phyloP scores from a whole-genome alignment of 2,888 invertebrate species.

The Osmoderma eremita region DNA sequence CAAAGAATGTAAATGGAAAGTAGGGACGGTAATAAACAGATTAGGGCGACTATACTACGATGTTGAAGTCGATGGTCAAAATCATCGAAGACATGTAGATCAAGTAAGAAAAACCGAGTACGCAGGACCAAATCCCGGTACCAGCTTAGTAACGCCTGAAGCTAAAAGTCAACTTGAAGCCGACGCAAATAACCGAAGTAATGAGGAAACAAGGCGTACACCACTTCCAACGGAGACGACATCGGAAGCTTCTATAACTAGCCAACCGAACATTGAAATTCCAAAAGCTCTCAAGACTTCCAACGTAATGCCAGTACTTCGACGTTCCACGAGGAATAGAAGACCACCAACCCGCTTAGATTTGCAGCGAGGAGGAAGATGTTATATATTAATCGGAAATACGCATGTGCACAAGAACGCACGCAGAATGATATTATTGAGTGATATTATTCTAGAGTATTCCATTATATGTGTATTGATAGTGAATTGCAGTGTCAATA shows the following conservation, averaged over 20 bases:
- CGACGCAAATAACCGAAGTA: too few relatives aligned
- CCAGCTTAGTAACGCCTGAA: not conserved
- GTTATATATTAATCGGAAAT: not conserved
- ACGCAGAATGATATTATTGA: too few relatives aligned
- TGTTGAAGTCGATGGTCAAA: not conserved
- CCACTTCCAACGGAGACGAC: too few relatives aligned
- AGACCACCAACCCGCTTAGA: not conserved
- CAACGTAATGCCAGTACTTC: not conserved
- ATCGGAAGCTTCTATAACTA: not conserved
- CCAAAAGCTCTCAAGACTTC: not conserved
- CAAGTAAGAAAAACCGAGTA: not conserved
- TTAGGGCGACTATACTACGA: not conserved
- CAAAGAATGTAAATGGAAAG: not conserved
- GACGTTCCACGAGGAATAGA: not conserved
- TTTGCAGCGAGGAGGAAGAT: not conserved
- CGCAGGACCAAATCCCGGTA: not conserved
- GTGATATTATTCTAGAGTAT: too few relatives aligned
- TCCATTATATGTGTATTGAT: too few relatives aligned
- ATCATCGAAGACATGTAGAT: not conserved
- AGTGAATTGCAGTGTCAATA: too few relatives aligned
- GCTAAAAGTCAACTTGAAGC: not conserved
- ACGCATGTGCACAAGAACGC: too few relatives aligned
- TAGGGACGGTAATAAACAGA: constrained; percentile 1
- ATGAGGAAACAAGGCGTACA: too few relatives aligned
- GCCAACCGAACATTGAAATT: not conserved